These are phyloP conservation scores for Palythoa grandiflora DNA, from an alignment of 92 coral and sea anemone species.

Conservation along the genomic window DNA sequence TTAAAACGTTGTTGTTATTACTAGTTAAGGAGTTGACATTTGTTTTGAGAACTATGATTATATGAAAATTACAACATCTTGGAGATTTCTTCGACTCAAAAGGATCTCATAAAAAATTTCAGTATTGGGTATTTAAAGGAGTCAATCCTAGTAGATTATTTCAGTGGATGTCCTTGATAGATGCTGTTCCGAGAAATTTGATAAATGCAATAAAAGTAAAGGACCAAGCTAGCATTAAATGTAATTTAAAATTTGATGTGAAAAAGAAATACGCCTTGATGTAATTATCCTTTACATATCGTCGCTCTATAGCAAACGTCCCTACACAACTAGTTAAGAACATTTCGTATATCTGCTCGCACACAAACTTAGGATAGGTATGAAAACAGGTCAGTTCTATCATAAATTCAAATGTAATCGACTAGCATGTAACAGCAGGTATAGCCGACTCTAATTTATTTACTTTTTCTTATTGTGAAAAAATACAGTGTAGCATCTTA, in stretches of 20 bases:
- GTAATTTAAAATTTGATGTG: constrained; percentile 22
- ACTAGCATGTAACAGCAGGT: constrained; percentile 22
- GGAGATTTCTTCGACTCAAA: constrained; percentile 5
- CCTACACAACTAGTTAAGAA: background rate
- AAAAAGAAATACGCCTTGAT: constrained; percentile 5
- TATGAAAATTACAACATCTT: too few species aligned
- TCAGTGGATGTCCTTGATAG: constrained; percentile 16
- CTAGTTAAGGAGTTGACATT: too few species aligned
- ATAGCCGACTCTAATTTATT: constrained; percentile 2
- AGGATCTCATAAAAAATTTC: constrained; percentile 3
- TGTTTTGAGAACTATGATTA: too few species aligned
- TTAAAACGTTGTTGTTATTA: too few species aligned
- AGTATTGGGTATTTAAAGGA: constrained; percentile 9
- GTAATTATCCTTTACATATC: background rate
- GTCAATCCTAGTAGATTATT: constrained; percentile 1
- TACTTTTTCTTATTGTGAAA: constrained; percentile 9
- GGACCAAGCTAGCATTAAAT: background rate
- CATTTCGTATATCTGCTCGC: background rate
- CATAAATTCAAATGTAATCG: background rate
- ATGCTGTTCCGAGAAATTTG: too few species aligned
- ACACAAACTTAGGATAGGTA: constrained; percentile 13
- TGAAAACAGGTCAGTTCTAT: background rate
- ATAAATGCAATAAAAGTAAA: too few species aligned
- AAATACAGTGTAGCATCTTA: constrained; percentile 18
- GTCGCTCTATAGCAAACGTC: background rate